Base-by-base conservation (phyloP, 1,140 invertebrate species). In the Thereuonema tuberculata region DNA sequence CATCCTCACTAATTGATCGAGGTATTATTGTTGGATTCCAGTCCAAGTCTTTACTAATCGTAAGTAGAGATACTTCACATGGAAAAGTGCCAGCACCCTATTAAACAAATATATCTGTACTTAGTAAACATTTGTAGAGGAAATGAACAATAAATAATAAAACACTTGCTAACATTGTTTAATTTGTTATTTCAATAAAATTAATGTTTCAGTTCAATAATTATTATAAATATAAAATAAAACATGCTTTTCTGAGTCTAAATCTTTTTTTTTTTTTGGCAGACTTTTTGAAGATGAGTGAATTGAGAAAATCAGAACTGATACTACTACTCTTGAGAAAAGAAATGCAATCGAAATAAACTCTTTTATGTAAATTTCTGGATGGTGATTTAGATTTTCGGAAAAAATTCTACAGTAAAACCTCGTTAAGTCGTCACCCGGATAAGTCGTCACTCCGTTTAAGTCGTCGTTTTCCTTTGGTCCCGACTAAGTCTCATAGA, bases 21-120 rank as follows among this genome's bases (percentile, higher is more conserved):
- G 76, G 74, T 71, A 75, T 69, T 9, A 71, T 68, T 47, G 75
- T 68, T 1, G 74, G 70, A 55, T 77, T 76, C 81, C 81, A 84
- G 26, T 79, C 77, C 29, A 80, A 65, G 37, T 81, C 76, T 23
- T 67, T 72, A 58, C 80, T 73, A n/a, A 82, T 75, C 59, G 75
- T 74, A 54, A 82, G 66, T 23, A 80, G 67, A 53, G 79, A 79
- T 62, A 79, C 74, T 63, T 82, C 79, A 70, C 74, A 79, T 0
- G 80, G 80, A 65, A 82, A 81, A 28, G 72, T 71, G 1, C 74
- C 74, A 63, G 76, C 75, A 37, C 77, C 72, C 71, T 74, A 61
- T 20, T 64, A 54, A 60, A 28, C n/a, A 59, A 37, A 37, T 9
- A 37, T 37, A 37, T 37, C 5, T 37, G 17, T 37, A 37, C 5